A percentile compares a stretch with the other conserved stretches of the same genome.
These are phyloP conservation scores for Cyphomyrmex costatus DNA, from an alignment of 1,140 invertebrate genomes.

Conservation along the genomic window DNA sequence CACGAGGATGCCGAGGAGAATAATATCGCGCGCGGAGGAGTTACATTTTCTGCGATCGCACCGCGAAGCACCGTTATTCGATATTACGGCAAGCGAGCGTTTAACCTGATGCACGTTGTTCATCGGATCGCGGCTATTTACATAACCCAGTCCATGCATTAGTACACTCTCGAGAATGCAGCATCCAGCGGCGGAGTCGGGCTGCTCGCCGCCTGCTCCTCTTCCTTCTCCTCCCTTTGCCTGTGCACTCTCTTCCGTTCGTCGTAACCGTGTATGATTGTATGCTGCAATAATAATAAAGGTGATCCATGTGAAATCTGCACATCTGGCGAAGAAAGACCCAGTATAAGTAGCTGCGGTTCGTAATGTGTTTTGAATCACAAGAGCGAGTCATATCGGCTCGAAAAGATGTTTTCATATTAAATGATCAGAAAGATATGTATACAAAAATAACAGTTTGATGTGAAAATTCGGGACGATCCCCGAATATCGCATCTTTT, in stretches of 20 bases:
- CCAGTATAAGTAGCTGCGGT: constrained; percentile 4
- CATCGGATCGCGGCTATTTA: constrained; percentile 53
- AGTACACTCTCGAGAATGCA: constrained; percentile 45
- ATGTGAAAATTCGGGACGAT: not conserved
- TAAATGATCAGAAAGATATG: not conserved
- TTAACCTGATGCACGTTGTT: constrained; percentile 51
- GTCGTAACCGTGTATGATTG: constrained; percentile 7
- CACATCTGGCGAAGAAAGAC: not conserved
- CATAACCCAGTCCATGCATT: constrained; percentile 54
- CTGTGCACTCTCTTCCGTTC: constrained; percentile 40
- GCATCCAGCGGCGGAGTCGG: constrained; percentile 44
- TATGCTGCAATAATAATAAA: constrained; percentile 54
- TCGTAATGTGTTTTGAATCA: not conserved
- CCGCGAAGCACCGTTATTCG: constrained; percentile 52
- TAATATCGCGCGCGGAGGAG: constrained; percentile 21
- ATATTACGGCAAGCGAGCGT: constrained; percentile 32
- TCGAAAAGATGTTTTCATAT: not conserved
- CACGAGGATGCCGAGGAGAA: not conserved
- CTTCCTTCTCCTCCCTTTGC: not conserved
- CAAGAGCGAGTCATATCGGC: not conserved
- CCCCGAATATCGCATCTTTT: not conserved
- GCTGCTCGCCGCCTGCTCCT: not conserved
- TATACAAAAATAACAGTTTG: constrained; percentile 1
- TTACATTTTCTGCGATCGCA: constrained; percentile 28
- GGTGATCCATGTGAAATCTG: constrained; percentile 3